A percentile compares a stretch with the other conserved stretches of the same genome.
Evolutionary conservation across 2,797 vertebrate species (phyloP).

Genomic region (Rhodeus uyekii): DNA sequence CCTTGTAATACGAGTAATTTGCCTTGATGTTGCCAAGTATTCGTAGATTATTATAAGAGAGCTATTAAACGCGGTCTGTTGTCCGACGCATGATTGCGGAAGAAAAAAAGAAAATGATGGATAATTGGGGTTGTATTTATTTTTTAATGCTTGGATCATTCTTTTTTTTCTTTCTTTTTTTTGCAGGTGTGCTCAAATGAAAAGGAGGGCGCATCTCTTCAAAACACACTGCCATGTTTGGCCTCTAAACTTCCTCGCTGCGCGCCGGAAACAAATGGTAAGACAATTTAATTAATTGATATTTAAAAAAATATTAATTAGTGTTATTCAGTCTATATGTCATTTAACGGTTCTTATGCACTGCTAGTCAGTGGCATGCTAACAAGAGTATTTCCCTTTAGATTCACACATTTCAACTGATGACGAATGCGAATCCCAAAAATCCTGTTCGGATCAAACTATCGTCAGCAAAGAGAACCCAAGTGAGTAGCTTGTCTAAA

Average conservation of each 20-base stretch:
- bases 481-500: slow-evolving; percentile 70
- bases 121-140: slow-evolving; percentile 69
- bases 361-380: slow-evolving; percentile 10
- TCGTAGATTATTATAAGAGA: slow-evolving; percentile 31
- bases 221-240: slow-evolving; percentile 68
- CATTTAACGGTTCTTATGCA: too few species aligned
- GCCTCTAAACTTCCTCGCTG: slow-evolving; percentile 79
- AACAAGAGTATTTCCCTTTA: slow-evolving; percentile 58
- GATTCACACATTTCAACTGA: slow-evolving; percentile 81
- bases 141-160: slow-evolving; percentile 62
- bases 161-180: too few species aligned
- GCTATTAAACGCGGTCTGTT: slow-evolving; percentile 25
- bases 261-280: slow-evolving; percentile 79
- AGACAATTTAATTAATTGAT: slow-evolving; percentile 39
- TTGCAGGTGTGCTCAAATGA: slow-evolving; percentile 85
- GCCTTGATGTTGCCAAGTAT: slow-evolving; percentile 36
- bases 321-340: too few species aligned
- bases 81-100: slow-evolving; percentile 32
- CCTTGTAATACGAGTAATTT: slow-evolving; percentile 46
- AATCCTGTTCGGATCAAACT: slow-evolving; percentile 84
- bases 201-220: slow-evolving; percentile 76
- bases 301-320: too few species aligned
- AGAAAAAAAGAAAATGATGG: slow-evolving; percentile 59
- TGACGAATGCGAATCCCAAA: slow-evolving; percentile 80
- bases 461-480: slow-evolving; percentile 80